Evolutionary conservation across 2,797 vertebrate species (phyloP).

Genomic region (Urocyon cinereoargenteus): DNA sequence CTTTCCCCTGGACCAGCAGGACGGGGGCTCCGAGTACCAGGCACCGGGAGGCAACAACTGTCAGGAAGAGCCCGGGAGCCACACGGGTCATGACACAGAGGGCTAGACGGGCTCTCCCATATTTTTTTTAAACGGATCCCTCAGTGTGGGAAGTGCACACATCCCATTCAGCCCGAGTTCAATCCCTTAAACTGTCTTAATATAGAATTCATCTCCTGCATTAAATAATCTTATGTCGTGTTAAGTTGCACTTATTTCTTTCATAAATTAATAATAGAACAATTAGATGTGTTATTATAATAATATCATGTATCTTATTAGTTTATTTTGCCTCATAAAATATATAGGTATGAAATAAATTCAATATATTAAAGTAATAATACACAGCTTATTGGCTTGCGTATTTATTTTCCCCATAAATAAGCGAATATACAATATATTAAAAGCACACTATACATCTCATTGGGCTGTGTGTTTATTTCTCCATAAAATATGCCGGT

Average conservation of each 20-base stretch:
- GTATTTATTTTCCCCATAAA: constrained; percentile 84
- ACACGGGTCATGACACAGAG: constrained; percentile 1
- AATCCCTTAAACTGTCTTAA: constrained; percentile 80
- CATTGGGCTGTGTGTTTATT: constrained; percentile 81
- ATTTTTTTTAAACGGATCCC: not conserved
- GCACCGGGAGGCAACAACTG: not conserved
- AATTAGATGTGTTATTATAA: constrained; percentile 82
- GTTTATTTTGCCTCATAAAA: constrained; percentile 83
- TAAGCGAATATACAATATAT: constrained; percentile 82
- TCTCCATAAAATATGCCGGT: constrained; percentile 79
- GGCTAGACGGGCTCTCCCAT: constrained; percentile 25
- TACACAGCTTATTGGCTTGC: constrained; percentile 82
- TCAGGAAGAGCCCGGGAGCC: constrained; percentile 33
- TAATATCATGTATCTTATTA: constrained; percentile 80
- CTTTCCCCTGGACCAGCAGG: constrained; percentile 59
- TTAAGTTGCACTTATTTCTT: constrained; percentile 79
- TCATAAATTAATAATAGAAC: constrained; percentile 84
- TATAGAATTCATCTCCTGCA: constrained; percentile 74
- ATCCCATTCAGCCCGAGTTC: constrained; percentile 65
- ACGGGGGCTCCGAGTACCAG: not conserved
- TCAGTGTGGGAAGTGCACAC: constrained; percentile 47
- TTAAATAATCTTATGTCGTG: constrained; percentile 81
- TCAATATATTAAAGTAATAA: constrained; percentile 85
- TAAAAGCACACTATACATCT: constrained; percentile 80
- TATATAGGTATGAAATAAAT: constrained; percentile 84